phyloP scores from a whole-genome alignment of 1,140 invertebrate species.

The Lordiphosa mommai region DNA sequence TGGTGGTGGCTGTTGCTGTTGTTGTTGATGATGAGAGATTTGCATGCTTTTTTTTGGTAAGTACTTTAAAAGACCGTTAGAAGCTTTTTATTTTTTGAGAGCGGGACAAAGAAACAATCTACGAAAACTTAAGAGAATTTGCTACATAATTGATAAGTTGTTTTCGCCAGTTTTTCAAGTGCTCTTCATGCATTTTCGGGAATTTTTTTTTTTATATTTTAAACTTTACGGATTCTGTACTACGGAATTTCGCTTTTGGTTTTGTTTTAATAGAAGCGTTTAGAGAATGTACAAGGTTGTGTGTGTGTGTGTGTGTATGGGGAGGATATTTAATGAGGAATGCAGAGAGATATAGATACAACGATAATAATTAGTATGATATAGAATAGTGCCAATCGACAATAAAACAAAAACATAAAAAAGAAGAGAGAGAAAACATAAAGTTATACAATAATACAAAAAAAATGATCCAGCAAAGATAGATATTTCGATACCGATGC shows the following conservation, averaged over 20 bases:
- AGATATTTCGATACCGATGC: constrained; percentile 46
- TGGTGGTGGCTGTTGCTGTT: constrained; percentile 9
- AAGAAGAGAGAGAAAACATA: constrained; percentile 54
- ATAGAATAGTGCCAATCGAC: constrained; percentile 53
- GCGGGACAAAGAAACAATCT: constrained; percentile 57
- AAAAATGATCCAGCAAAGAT: constrained; percentile 28
- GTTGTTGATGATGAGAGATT: constrained; percentile 15
- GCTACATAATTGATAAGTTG: constrained; percentile 58
- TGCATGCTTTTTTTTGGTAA: constrained; percentile 47
- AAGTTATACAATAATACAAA: constrained; percentile 45
- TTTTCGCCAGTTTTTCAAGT: constrained; percentile 67
- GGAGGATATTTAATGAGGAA: constrained; percentile 34
- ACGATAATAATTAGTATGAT: constrained; percentile 53
- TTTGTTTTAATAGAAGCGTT: constrained; percentile 59
- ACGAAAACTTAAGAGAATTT: constrained; percentile 63
- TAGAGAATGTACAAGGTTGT: constrained; percentile 53
- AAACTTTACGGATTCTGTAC: constrained; percentile 43
- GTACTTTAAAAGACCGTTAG: constrained; percentile 51
- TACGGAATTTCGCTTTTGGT: constrained; percentile 42
- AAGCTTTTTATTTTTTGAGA: constrained; percentile 22
- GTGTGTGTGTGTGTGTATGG: constrained; percentile 7
- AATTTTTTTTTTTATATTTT: constrained; percentile 47
- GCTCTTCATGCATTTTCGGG: constrained; percentile 71
- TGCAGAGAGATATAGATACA: constrained; percentile 63
- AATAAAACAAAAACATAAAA: constrained; percentile 61